Evolutionary conservation across 2,113 vertebrate genomes (phyloP).

Genomic region (Elanoides forficatus): DNA sequence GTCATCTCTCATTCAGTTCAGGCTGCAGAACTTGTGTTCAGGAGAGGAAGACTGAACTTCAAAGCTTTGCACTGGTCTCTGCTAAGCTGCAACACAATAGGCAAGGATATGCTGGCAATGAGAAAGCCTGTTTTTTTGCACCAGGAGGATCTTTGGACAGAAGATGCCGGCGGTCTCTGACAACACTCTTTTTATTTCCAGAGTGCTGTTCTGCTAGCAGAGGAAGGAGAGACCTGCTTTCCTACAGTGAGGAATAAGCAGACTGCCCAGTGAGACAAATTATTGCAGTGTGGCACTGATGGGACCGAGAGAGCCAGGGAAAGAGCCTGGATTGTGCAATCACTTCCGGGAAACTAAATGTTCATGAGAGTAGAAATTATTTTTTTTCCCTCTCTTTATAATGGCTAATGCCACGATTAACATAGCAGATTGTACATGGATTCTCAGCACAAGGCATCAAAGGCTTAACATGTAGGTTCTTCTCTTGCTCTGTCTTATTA

Average conservation of each 20-base stretch:
- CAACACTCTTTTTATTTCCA: neutral
- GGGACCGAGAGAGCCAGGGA: neutral
- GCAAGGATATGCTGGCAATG: neutral
- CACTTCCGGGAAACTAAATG: neutral
- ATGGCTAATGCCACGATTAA: neutral
- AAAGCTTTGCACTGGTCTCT: neutral
- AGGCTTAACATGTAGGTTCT: neutral
- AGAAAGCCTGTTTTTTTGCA: neutral
- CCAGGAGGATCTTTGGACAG: neutral
- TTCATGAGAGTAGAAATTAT: neutral
- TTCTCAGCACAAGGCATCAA: slow-evolving; percentile 6
- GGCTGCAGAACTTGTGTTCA: neutral
- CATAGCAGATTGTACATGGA: neutral
- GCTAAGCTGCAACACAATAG: neutral
- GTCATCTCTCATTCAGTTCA: neutral
- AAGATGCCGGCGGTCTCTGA: neutral
- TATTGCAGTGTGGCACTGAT: neutral
- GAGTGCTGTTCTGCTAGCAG: neutral
- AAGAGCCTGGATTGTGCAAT: neutral
- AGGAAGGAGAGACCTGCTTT: neutral
- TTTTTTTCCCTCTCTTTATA: neutral
- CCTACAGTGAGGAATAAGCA: neutral
- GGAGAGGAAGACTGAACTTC: neutral
- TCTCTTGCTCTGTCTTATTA: neutral
- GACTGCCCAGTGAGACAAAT: neutral